Evolutionary conservation across 2,113 vertebrate species (phyloP).

Genomic region (Mus pahari): DNA sequence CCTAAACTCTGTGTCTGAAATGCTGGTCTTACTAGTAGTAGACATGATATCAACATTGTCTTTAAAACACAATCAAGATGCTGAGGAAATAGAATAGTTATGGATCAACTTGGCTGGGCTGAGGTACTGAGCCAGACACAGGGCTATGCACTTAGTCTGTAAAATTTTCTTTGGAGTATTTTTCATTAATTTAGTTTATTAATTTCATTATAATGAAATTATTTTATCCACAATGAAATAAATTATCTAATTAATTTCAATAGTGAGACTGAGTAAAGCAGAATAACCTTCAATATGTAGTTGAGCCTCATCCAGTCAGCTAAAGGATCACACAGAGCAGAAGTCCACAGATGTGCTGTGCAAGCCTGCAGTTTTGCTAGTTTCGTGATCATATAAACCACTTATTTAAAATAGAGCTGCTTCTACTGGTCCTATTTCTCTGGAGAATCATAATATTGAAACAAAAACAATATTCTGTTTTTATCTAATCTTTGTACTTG

Average conservation of each 20-base stretch:
- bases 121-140: not conserved
- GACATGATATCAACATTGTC: not conserved
- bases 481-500: not conserved
- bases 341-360: not conserved
- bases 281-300: not conserved
- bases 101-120: not conserved
- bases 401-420: not conserved
- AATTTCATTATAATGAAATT: too few species aligned
- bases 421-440: not conserved
- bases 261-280: not conserved
- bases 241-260: constrained; percentile 7
- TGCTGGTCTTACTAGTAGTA: not conserved
- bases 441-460: not conserved
- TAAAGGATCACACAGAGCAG: not conserved
- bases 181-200: not conserved
- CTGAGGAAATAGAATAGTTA: not conserved
- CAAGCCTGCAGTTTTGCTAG: not conserved
- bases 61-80: not conserved
- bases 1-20: not conserved
- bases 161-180: not conserved
- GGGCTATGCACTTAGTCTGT: not conserved
- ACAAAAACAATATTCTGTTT: constrained; percentile 25
- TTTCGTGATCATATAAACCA: not conserved
- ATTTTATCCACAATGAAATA: too few species aligned
- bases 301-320: not conserved